A percentile compares a stretch with the other conserved stretches of the same genome.
Conservation (phyloP, 2,113 vertebrate genomes). For the Archocentrus centrarchus region DNA sequence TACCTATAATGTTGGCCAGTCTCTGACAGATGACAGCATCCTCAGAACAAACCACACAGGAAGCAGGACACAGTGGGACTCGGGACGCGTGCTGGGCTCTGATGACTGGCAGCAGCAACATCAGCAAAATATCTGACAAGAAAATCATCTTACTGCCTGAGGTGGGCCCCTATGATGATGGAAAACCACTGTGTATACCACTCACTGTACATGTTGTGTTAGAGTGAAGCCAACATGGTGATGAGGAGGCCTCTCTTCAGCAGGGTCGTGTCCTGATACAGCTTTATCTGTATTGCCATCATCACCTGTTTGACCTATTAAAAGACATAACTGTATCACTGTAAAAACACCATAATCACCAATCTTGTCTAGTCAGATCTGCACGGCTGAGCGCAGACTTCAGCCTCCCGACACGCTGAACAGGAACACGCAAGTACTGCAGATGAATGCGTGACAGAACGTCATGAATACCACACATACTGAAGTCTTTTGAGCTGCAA, state of each 20-base stretch:
- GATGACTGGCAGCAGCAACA: slow-evolving; percentile 67
- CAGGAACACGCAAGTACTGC: not conserved
- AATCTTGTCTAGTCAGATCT: not conserved
- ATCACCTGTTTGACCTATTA: slow-evolving; percentile 3
- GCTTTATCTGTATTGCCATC: slow-evolving; percentile 16
- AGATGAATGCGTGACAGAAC: not conserved
- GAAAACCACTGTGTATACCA: not conserved
- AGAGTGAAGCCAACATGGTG: slow-evolving; percentile 23
- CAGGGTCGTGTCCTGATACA: slow-evolving; percentile 1
- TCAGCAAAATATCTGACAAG: slow-evolving; percentile 73
- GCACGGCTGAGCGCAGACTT: not conserved
- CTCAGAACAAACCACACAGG: slow-evolving; percentile 75
- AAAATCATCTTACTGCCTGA: not conserved
- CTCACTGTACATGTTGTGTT: slow-evolving; percentile 70
- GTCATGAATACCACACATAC: not conserved
- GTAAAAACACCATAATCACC: not conserved
- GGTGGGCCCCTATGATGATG: not conserved
- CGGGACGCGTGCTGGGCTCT: slow-evolving; percentile 30
- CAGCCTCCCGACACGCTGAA: not conserved
- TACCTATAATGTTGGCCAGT: slow-evolving; percentile 76
- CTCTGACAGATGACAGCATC: slow-evolving; percentile 81
- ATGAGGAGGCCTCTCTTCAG: slow-evolving; percentile 39
- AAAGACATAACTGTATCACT: slow-evolving; percentile 12
- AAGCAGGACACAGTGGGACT: slow-evolving; percentile 69
- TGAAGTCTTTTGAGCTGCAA: not conserved